Conservation (phyloP, 2,797 vertebrate genomes). For the Otolemur crassicaudatus region DNA sequence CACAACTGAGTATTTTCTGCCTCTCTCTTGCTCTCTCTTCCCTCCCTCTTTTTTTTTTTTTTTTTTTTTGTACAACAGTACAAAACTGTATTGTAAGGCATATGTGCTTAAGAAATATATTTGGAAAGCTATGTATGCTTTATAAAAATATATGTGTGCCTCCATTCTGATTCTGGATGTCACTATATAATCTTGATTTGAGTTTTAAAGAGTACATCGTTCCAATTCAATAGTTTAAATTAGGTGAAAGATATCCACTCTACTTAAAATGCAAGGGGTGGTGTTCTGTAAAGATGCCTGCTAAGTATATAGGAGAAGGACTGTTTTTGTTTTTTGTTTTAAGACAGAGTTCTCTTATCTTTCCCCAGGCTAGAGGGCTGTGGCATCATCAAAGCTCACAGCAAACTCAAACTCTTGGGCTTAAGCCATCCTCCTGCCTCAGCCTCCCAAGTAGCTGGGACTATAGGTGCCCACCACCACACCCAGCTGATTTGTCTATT, state of each 20-base stretch:
- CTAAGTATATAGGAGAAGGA: background rate
- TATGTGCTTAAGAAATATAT: background rate
- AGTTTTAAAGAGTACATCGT: background rate
- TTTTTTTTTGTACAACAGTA: background rate
- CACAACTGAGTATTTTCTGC: background rate
- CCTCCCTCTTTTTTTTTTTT: too few species aligned
- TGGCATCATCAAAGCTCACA: too few species aligned
- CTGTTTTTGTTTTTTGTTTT: too few species aligned
- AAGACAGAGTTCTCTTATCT: too few species aligned
- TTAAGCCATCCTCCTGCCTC: too few species aligned
- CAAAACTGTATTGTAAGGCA: too few species aligned
- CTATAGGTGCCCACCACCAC: too few species aligned
- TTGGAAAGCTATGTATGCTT: background rate
- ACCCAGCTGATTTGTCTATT: too few species aligned
- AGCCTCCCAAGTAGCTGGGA: too few species aligned
- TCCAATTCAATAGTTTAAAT: background rate
- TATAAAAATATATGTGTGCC: background rate
- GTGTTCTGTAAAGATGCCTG: background rate
- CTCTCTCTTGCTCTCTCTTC: background rate
- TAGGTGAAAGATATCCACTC: background rate
- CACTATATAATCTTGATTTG: background rate
- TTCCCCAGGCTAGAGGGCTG: too few species aligned
- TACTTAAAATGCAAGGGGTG: background rate
- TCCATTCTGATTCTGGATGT: background rate
- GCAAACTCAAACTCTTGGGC: too few species aligned